These are phyloP conservation scores for Chloroceryle amazona DNA, from an alignment of 2,797 vertebrate genomes.

Conservation along the genomic window DNA sequence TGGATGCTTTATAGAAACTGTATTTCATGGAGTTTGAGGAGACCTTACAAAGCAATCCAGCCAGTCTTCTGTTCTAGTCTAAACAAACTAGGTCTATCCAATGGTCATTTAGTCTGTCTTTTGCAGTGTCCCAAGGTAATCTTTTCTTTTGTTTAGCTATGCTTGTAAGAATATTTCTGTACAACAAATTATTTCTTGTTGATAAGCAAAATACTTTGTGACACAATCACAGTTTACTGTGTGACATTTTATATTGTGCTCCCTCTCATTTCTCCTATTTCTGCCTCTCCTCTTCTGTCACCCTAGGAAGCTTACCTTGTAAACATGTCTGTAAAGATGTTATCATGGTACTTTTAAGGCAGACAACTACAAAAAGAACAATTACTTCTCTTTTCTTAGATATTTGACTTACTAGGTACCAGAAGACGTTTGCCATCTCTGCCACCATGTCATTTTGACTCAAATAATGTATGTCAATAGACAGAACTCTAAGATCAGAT, in stretches of 20 bases:
- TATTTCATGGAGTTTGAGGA: neutral
- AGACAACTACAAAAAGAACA: accelerated
- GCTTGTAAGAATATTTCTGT: neutral
- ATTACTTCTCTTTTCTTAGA: neutral
- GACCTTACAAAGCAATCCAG: neutral
- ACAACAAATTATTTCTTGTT: neutral
- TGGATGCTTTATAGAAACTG: neutral
- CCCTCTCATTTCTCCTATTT: neutral
- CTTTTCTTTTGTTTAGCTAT: neutral
- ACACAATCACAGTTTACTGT: accelerated
- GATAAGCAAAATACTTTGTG: neutral
- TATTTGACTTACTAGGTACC: neutral
- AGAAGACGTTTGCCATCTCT: neutral
- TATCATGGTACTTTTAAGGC: neutral
- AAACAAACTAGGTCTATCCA: neutral
- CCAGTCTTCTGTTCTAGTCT: neutral
- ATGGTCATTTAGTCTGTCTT: neutral
- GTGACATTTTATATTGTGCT: neutral
- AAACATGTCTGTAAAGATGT: neutral
- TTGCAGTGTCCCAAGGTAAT: neutral
- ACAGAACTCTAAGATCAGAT: neutral
- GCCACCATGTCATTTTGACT: neutral
- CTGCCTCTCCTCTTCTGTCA: neutral
- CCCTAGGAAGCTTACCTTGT: neutral
- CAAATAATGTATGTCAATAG: neutral